Evolutionary conservation across 2,888 invertebrate genomes (phyloP), one percentile per base, ranked within the genome.

Genomic region (Bruchidius siliquastri): DNA sequence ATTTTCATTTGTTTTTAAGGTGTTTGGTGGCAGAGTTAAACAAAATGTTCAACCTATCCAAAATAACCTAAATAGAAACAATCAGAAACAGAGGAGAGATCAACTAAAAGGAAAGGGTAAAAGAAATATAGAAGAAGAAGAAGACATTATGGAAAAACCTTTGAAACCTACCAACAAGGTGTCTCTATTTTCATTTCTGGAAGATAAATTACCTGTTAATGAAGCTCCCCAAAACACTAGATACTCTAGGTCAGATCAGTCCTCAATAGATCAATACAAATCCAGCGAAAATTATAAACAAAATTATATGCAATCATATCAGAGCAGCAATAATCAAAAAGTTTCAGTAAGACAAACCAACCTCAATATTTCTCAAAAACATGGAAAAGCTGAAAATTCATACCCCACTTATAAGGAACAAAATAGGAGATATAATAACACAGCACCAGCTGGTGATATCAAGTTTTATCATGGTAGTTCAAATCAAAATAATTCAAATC

Each of bases 141-240:
- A 84, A 73, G 90, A 90, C 76, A 89, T 89, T 68, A 91, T 91
- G 75, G 89, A 89, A 71, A 88, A 89, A 49, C 88, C 88, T 0
- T 89, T 91, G 8, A 95, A 94, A 85, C 95, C 95, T 0, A 92
- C 93, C 18, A 93, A 92, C 69, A 93, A 92, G 86, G 92, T 95
- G 0, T 94, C 94, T 0, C 86, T 95, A 1, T 95, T 95, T 85
- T 94, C 94, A 84, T 95, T 94, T 83, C 88, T 95, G 10, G 94
- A 95, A 83, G 92, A 94, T 81, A 95, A 95, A 87, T 86, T 95
- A 70, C 92, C 92, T 69, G 87, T 86, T n/a, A 85, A 74, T 71
- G 81, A 80, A 71, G 74, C 76, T 20, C 71, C 72, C 32, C 70
- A 69, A 20, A 71, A 69, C 73, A 72, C 73, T 71, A 70, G 69